phyloP scores from a whole-genome alignment of 2,113 vertebrate genomes.

The Phycodurus eques region DNA sequence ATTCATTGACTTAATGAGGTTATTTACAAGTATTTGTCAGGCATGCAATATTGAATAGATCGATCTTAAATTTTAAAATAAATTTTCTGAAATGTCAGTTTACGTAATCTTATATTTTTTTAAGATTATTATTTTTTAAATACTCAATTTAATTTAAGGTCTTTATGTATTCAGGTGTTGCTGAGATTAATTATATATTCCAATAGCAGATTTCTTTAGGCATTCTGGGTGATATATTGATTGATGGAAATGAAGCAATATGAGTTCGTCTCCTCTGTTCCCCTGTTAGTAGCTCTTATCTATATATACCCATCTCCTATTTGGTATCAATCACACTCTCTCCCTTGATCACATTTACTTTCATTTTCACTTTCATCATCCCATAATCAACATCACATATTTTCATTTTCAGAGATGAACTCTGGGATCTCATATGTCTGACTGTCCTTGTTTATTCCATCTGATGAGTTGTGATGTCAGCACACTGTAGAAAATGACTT shows the following conservation, averaged over 20 bases:
- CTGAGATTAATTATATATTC: conserved; percentile 22
- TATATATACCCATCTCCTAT: neutral
- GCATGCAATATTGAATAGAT: neutral
- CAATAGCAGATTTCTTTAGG: conserved; percentile 22
- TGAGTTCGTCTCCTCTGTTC: conserved; percentile 5
- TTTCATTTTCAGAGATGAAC: conserved; percentile 37
- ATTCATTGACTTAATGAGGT: no score
- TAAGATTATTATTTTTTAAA: neutral
- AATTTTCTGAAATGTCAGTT: neutral
- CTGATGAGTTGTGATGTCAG: conserved; percentile 6
- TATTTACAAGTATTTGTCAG: neutral
- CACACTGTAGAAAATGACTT: conserved; percentile 24
- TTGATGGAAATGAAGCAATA: conserved; percentile 23
- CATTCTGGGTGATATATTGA: conserved; percentile 9
- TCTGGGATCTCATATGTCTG: conserved; percentile 10
- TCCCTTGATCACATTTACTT: conserved; percentile 25
- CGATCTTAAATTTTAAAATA: neutral
- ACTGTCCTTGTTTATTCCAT: conserved; percentile 25
- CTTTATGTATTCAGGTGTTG: conserved; percentile 17
- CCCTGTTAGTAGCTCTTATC: neutral
- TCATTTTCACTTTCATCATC: conserved; percentile 40
- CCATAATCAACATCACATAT: conserved; percentile 34
- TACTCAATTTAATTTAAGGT: neutral
- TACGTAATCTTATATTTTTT: neutral
- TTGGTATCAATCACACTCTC: conserved; percentile 9